Evolutionary conservation across 2,113 vertebrate genomes (phyloP).

Genomic region (Clupea harengus): DNA sequence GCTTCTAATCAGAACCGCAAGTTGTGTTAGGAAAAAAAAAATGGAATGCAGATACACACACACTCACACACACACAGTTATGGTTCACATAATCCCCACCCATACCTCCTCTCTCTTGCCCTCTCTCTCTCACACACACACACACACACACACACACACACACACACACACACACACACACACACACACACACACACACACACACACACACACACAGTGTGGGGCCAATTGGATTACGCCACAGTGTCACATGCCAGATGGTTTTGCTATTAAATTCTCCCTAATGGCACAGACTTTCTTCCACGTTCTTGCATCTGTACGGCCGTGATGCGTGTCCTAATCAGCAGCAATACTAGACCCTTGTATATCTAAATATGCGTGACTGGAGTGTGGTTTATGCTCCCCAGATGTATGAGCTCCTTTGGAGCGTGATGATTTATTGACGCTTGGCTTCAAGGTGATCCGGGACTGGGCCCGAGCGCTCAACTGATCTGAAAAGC

Average conservation of each 20-base stretch:
- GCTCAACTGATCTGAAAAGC: constrained; percentile 71
- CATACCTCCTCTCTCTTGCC: constrained; percentile 4
- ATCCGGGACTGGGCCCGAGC: constrained; percentile 58
- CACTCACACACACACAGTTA: constrained; percentile 9
- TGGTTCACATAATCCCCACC: constrained; percentile 5
- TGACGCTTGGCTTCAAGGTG: constrained; percentile 60
- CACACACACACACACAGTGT: constrained; percentile 21
- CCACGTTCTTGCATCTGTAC: constrained; percentile 43
- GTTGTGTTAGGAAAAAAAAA: constrained; percentile 11
- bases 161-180: constrained; percentile 5
- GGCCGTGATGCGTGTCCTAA: constrained; percentile 53
- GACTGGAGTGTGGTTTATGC: constrained; percentile 63
- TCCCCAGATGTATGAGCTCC: constrained; percentile 64
- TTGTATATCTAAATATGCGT: constrained; percentile 63
- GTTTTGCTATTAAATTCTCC: constrained; percentile 55
- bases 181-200: constrained; percentile 25
- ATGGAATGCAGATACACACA: background rate
- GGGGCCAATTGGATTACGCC: constrained; percentile 51
- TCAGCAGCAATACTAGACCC: constrained; percentile 53
- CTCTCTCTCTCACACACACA: background rate
- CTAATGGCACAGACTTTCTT: constrained; percentile 57
- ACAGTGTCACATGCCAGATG: constrained; percentile 50
- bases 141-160: background rate
- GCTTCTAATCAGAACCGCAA: constrained; percentile 16
- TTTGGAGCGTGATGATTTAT: constrained; percentile 66